phyloP scores from a whole-genome alignment of 2,797 vertebrate species.

The Spatula clypeata region DNA sequence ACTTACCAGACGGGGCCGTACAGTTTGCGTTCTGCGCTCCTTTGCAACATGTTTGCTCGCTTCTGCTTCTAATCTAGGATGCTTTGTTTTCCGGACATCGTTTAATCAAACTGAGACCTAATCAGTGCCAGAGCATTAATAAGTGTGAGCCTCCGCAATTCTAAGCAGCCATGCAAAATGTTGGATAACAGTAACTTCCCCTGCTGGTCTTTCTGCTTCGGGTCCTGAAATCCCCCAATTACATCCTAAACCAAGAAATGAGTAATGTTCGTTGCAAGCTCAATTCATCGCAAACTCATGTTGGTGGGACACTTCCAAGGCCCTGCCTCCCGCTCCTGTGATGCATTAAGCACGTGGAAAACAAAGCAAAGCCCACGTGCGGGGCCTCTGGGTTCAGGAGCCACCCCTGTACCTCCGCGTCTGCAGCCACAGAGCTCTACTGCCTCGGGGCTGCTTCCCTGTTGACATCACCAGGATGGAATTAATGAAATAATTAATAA shows the following conservation, averaged over 20 bases:
- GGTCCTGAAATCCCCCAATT: conserved; percentile 27
- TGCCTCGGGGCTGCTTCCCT: not conserved
- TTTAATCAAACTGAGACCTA: not conserved
- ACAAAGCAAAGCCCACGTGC: fast-evolving
- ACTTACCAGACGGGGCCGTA: fast-evolving
- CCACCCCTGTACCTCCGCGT: fast-evolving
- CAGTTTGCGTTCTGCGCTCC: not conserved
- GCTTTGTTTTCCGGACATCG: not conserved
- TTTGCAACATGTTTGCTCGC: fast-evolving
- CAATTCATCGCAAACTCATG: not conserved
- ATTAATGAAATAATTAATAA: not conserved
- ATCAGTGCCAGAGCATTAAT: not conserved
- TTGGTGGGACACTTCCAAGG: not conserved
- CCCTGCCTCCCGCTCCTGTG: not conserved
- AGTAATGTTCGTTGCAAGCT: not conserved
- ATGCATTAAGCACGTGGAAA: not conserved
- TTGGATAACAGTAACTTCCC: not conserved
- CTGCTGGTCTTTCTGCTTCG: not conserved
- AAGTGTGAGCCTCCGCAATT: not conserved
- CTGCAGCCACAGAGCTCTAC: not conserved
- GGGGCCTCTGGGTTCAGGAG: not conserved
- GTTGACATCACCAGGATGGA: fast-evolving
- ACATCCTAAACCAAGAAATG: not conserved
- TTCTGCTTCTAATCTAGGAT: not conserved
- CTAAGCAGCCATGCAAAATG: not conserved